phyloP scores from a whole-genome alignment of 30 jellyfish, hydroid and myxozoan genomes.

The Sanderia malayensis region DNA sequence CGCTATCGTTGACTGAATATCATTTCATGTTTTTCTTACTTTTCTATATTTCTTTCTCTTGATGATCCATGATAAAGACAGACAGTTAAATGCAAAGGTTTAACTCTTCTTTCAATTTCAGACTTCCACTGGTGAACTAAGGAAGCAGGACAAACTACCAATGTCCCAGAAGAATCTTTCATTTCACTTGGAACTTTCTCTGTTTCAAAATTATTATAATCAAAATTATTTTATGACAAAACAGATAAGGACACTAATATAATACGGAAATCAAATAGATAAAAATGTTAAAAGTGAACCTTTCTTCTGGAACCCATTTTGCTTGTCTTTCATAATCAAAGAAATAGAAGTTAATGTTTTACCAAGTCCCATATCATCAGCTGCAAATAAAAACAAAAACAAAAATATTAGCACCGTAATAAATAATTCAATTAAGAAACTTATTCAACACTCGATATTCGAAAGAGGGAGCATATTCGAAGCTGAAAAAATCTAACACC shows the following conservation, averaged over 20 bases:
- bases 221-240: not conserved
- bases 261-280: not conserved
- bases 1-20: too few relatives aligned
- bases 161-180: slow-evolving; percentile 52
- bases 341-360: slow-evolving; percentile 91
- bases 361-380: slow-evolving; percentile 99
- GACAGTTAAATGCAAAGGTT: slow-evolving; percentile 61
- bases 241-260: not conserved
- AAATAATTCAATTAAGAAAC: too few relatives aligned
- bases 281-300: not conserved
- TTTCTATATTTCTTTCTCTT: slow-evolving; percentile 65
- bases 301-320: slow-evolving; percentile 42
- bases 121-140: slow-evolving; percentile 97
- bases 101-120: slow-evolving; percentile 86
- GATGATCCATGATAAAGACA: slow-evolving; percentile 86
- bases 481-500: too few relatives aligned
- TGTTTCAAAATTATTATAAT: not conserved
- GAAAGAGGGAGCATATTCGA: too few relatives aligned
- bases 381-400: slow-evolving; percentile 41
- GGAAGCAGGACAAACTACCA: slow-evolving; percentile 92
- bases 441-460: too few relatives aligned
- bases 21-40: too few relatives aligned
- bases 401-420: too few relatives aligned
- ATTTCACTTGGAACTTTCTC: slow-evolving; percentile 29
- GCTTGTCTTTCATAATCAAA: slow-evolving; percentile 68